phyloP scores from a whole-genome alignment of 2,888 invertebrate species.

The Spodoptera littoralis region DNA sequence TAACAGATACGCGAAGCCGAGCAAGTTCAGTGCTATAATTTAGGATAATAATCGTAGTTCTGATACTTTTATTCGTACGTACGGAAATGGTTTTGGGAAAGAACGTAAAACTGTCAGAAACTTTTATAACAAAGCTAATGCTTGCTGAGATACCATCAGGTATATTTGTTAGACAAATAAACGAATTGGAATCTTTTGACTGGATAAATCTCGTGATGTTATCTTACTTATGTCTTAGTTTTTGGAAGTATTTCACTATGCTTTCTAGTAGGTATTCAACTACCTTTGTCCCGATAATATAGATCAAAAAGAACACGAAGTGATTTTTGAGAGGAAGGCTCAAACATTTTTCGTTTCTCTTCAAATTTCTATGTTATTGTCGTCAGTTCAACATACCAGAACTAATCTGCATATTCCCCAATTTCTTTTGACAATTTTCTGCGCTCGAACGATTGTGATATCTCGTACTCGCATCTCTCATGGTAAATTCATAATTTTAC shows the following conservation, averaged over 20 bases:
- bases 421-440: slow-evolving; percentile 37
- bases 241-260: slow-evolving; percentile 4
- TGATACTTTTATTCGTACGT: slow-evolving; percentile 22
- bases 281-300: not conserved
- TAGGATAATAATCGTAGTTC: slow-evolving; percentile 32
- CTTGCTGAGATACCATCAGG: slow-evolving; percentile 42
- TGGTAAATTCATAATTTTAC: slow-evolving; percentile 34
- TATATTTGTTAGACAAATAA: slow-evolving; percentile 28
- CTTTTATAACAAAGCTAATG: slow-evolving; percentile 38
- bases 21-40: slow-evolving; percentile 21
- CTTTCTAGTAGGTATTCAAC: not conserved
- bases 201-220: slow-evolving; percentile 17
- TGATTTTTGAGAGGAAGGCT: not conserved
- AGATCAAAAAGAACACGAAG: slow-evolving; percentile 2
- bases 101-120: slow-evolving; percentile 39
- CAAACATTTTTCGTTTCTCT: slow-evolving; percentile 3
- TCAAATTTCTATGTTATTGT: slow-evolving; percentile 22
- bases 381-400: slow-evolving; percentile 24
- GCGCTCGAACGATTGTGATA: slow-evolving; percentile 38
- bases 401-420: slow-evolving; percentile 31
- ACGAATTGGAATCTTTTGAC: slow-evolving; percentile 16
- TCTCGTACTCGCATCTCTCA: slow-evolving; percentile 25
- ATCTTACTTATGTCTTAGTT: slow-evolving; percentile 13
- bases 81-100: slow-evolving; percentile 17
- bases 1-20: slow-evolving; percentile 17